Base-by-base conservation (phyloP, 2,888 invertebrate species). In the Oscheius onirici region DNA sequence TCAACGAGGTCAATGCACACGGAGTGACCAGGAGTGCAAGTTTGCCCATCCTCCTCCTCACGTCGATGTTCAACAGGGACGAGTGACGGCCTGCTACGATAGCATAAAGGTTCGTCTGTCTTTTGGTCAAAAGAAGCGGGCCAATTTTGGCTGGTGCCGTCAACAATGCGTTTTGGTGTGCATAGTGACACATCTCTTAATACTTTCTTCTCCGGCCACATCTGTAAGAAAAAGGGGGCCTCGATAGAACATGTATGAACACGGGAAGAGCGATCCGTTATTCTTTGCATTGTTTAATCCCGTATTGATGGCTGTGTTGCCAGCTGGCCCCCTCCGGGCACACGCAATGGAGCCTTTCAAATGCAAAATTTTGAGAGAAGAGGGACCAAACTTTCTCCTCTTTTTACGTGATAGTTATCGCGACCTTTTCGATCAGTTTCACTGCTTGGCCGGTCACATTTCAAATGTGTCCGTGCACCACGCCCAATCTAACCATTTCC, bases 1-100 rank as follows among this genome's bases (percentile, higher is more conserved):
- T 91, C 97, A 97, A 91, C 92, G 99, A 90, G 97, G 96, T 92
- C 97, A 97, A 92, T 99, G 99, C 91, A 94, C 96, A 88, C 92
- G 99, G 89, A 94, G 95, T 82, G 97, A 99, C 91, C 94, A 95
- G 26, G 97, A 99, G 91, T 99, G 99, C 93, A 99, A 99, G 92
- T 99, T 97, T 90, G 97, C 99, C 84, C 99, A 99, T 92, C 99
- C 99, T 79, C 97, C 97, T 83, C 97, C 84, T 88, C 97, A 97
- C 90, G 97, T 99, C 88, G 99, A 99, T 91, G 96, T 99, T 88
- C 97, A 97, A 91, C 99, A 97, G 91, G 99, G 99, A 89, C 92
- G 97, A 88, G 99, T 99, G 89, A 97, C 97, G 88, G 99, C 99
- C 88, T 99, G 99, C 92, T 99, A 97, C 92, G 99, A 99, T 92